phyloP scores from a whole-genome alignment of 2,888 invertebrate genomes.

The Eupeodes latifasciatus region DNA sequence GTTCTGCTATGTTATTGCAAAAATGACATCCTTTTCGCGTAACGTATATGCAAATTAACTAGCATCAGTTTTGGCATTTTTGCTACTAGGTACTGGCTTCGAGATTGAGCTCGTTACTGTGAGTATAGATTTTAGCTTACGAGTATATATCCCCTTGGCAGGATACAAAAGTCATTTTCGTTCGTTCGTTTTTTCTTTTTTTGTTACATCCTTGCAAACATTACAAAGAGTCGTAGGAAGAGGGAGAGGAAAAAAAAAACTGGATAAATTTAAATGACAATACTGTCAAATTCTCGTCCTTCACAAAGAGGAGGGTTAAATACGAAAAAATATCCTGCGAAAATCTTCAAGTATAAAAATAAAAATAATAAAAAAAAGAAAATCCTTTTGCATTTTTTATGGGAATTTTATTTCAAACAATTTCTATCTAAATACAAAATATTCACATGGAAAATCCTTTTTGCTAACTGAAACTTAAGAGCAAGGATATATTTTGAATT shows the following conservation, averaged over 20 bases:
- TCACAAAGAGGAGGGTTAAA: conserved; percentile 4
- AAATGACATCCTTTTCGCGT: conserved; percentile 61
- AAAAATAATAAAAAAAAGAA: background rate
- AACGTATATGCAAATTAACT: conserved; percentile 73
- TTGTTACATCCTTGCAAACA: conserved; percentile 23
- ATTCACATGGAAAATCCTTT: conserved; percentile 33
- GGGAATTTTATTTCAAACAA: conserved; percentile 23
- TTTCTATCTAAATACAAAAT: conserved; percentile 22
- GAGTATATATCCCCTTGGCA: conserved; percentile 43
- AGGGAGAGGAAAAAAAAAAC: background rate
- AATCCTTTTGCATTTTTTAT: conserved; percentile 28
- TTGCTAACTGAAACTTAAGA: conserved; percentile 43
- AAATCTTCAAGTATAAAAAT: conserved; percentile 15
- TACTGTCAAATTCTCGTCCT: conserved; percentile 62
- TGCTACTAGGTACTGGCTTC: conserved; percentile 18
- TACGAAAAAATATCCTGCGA: background rate
- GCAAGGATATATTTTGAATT: conserved; percentile 12
- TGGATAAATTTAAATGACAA: conserved; percentile 72
- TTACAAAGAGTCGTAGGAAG: background rate
- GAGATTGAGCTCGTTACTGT: conserved; percentile 56
- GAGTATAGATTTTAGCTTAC: conserved; percentile 57
- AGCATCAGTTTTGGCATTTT: conserved; percentile 44
- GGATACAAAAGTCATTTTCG: conserved; percentile 66
- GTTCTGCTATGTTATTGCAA: conserved; percentile 58
- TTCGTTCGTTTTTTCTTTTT: conserved; percentile 21